These are phyloP conservation scores for Cebidichthys violaceus DNA, from an alignment of 2,113 vertebrate species.

Conservation along the genomic window DNA sequence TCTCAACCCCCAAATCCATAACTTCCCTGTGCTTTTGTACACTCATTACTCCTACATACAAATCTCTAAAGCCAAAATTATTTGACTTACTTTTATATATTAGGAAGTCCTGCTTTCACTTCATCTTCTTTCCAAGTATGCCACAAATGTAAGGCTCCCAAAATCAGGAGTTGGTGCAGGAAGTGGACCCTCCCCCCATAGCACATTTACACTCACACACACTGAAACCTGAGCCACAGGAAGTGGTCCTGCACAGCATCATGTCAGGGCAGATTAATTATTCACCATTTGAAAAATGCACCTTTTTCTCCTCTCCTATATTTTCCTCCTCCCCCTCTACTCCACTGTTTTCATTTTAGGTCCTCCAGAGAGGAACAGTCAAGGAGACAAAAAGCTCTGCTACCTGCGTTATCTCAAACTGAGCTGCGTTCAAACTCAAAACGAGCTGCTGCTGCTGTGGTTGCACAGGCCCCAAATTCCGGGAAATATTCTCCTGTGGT, in stretches of 20 bases:
- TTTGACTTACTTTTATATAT: background rate
- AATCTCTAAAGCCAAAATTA: background rate
- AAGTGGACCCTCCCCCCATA: slow-evolving; percentile 70
- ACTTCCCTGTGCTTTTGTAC: background rate
- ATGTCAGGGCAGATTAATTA: slow-evolving; percentile 85
- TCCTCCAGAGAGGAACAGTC: slow-evolving; percentile 62
- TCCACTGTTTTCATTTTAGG: slow-evolving; percentile 75
- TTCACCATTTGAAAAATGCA: slow-evolving; percentile 76
- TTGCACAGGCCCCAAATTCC: slow-evolving; percentile 72
- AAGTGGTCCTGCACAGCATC: slow-evolving; percentile 87
- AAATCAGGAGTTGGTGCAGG: slow-evolving; percentile 62
- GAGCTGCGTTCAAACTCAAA: slow-evolving; percentile 43
- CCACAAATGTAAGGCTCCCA: slow-evolving; percentile 40
- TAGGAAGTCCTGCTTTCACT: slow-evolving; percentile 22
- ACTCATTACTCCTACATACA: background rate
- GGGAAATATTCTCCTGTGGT: slow-evolving; percentile 71
- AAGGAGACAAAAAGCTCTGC: slow-evolving; percentile 67
- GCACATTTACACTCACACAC: slow-evolving; percentile 65
- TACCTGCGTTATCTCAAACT: slow-evolving; percentile 83
- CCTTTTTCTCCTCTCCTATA: slow-evolving; percentile 61
- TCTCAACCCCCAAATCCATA: background rate
- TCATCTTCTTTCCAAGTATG: slow-evolving; percentile 35
- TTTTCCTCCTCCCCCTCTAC: slow-evolving; percentile 35
- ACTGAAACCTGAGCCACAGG: slow-evolving; percentile 87
- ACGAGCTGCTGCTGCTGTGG: slow-evolving; percentile 66